These are phyloP conservation scores for Petrolisthes cinctipes DNA, from an alignment of 2,888 invertebrate species.

Conservation along the genomic window DNA sequence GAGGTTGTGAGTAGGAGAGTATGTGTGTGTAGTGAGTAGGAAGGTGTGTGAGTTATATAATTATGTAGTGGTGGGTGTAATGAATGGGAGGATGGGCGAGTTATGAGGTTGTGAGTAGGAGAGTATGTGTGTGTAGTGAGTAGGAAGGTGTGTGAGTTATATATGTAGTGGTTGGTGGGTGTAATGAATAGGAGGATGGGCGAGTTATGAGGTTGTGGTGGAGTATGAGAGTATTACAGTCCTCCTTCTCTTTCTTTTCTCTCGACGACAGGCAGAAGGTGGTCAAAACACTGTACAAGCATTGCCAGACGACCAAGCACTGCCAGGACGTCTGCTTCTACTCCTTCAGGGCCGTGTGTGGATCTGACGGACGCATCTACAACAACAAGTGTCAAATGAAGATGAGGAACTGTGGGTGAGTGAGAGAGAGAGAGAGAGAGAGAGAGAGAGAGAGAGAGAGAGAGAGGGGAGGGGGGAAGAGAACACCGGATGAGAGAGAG, in stretches of 20 bases:
- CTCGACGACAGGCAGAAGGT: constrained; percentile 80
- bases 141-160: no score
- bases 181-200: no score
- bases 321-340: constrained; percentile 93
- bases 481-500: not conserved
- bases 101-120: no score
- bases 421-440: constrained; percentile 27
- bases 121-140: no score
- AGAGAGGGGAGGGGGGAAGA: not conserved
- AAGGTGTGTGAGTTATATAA: no score
- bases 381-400: constrained; percentile 92
- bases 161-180: no score
- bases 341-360: constrained; percentile 88
- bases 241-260: not conserved
- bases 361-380: constrained; percentile 89
- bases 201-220: no score
- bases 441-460: not conserved
- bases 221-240: no score
- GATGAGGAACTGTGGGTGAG: constrained; percentile 89
- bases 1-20: no score
- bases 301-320: constrained; percentile 90
- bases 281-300: constrained; percentile 87
- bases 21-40: no score
- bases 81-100: no score
- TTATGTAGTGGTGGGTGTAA: no score